A percentile compares a stretch with the other conserved stretches of the same genome.
These are phyloP conservation scores for Palaemon carinicauda DNA, from an alignment of 1,140 invertebrate species.

Conservation along the genomic window DNA sequence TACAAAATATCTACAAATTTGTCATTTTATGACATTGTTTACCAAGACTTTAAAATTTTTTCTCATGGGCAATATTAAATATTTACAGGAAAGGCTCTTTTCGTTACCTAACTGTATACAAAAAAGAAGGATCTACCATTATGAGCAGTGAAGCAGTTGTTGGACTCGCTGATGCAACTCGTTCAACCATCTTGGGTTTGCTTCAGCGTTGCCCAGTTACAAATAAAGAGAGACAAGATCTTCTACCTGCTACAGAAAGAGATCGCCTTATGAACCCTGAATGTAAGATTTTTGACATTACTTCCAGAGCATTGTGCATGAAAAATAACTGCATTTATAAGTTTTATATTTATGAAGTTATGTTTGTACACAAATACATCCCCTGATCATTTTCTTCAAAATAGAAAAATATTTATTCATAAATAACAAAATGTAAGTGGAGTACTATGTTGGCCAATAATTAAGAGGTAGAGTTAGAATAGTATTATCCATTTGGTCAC, in stretches of 20 bases:
- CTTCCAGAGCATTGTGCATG: not conserved
- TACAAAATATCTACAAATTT: too few relatives aligned
- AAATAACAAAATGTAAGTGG: too few relatives aligned
- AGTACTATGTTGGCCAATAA: too few relatives aligned
- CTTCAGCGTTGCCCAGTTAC: slow-evolving; percentile 77
- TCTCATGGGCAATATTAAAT: too few relatives aligned
- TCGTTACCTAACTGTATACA: slow-evolving; percentile 78
- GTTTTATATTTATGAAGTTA: not conserved
- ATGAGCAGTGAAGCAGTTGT: slow-evolving; percentile 77
- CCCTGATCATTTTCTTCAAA: too few relatives aligned
- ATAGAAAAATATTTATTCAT: too few relatives aligned
- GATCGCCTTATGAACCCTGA: slow-evolving; percentile 62
- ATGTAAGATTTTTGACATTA: slow-evolving; percentile 17
- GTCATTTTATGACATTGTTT: too few relatives aligned
- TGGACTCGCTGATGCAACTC: slow-evolving; percentile 72
- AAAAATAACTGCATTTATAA: too few relatives aligned
- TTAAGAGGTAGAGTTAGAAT: too few relatives aligned
- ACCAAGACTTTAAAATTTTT: too few relatives aligned
- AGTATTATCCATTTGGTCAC: too few relatives aligned
- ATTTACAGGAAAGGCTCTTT: slow-evolving; percentile 70
- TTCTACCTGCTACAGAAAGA: slow-evolving; percentile 70
- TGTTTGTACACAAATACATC: not conserved
- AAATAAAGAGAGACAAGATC: slow-evolving; percentile 75
- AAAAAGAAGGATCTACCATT: slow-evolving; percentile 76
- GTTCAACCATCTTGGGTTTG: slow-evolving; percentile 70